Evolutionary conservation across 2,797 vertebrate species (phyloP).

Genomic region (Bufotes viridis): DNA sequence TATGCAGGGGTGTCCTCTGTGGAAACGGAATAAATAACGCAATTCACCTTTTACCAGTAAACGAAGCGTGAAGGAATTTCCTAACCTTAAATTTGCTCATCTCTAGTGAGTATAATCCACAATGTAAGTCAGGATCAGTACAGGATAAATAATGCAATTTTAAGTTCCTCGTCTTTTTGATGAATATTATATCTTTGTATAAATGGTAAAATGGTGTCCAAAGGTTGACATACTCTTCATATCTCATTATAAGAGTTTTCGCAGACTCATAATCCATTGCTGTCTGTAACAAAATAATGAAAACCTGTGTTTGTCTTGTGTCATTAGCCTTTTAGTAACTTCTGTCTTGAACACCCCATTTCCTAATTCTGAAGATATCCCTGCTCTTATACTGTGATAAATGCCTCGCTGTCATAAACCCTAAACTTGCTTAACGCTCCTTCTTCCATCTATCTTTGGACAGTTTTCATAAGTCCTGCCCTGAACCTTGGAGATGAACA

Average conservation of each 20-base stretch:
- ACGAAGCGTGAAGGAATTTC: no score
- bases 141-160: no score
- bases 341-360: background rate
- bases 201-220: no score
- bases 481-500: constrained; percentile 12
- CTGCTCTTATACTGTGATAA: background rate
- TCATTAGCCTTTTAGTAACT: background rate
- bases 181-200: background rate
- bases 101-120: no score
- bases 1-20: no score
- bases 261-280: background rate
- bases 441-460: background rate
- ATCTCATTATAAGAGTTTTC: no score
- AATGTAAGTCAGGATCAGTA: no score
- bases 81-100: no score
- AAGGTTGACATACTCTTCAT: no score
- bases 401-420: background rate
- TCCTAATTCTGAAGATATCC: background rate
- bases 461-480: constrained; percentile 2
- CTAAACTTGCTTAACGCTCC: background rate
- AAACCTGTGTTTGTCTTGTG: background rate
- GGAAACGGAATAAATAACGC: no score
- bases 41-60: no score
- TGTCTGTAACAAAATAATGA: background rate
- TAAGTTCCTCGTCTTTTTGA: background rate